Evolutionary conservation across 2,888 invertebrate genomes (phyloP).

Genomic region (Carpatolechia fugitivella): DNA sequence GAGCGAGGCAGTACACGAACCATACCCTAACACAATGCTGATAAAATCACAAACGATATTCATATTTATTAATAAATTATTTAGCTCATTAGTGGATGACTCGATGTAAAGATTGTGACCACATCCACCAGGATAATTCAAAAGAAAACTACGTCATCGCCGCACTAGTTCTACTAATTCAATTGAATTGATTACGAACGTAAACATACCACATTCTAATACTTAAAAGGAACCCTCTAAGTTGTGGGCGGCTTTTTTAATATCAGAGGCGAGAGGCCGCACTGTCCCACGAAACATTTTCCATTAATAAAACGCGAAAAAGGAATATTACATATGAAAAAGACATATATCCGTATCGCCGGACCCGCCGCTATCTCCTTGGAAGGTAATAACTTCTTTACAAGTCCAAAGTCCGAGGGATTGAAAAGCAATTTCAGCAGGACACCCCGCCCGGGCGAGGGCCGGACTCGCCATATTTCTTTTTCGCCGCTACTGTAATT

Average conservation of each 20-base stretch:
- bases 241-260: slow-evolving; percentile 68
- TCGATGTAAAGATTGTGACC: not conserved
- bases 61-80: slow-evolving; percentile 46
- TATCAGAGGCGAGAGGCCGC: slow-evolving; percentile 63
- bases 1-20: slow-evolving; percentile 39
- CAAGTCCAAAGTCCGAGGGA: slow-evolving; percentile 82
- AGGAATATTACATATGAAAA: slow-evolving; percentile 80
- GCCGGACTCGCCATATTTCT: slow-evolving; percentile 77
- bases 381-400: slow-evolving; percentile 81
- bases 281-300: slow-evolving; percentile 78
- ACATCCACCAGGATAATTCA: not conserved
- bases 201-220: no score
- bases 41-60: slow-evolving; percentile 43
- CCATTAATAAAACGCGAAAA: slow-evolving; percentile 81
- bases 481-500: slow-evolving; percentile 79
- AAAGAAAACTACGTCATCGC: not conserved
- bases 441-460: slow-evolving; percentile 73
- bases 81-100: slow-evolving; percentile 17
- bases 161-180: no score
- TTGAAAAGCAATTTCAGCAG: slow-evolving; percentile 81
- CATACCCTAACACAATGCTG: slow-evolving; percentile 29
- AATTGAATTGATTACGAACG: no score
- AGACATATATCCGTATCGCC: slow-evolving; percentile 79
- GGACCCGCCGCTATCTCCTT: slow-evolving; percentile 78
- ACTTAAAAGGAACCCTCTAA: slow-evolving; percentile 68